Conservation (phyloP, 2,113 vertebrate genomes). For the Oncorhynchus kisutch region DNA sequence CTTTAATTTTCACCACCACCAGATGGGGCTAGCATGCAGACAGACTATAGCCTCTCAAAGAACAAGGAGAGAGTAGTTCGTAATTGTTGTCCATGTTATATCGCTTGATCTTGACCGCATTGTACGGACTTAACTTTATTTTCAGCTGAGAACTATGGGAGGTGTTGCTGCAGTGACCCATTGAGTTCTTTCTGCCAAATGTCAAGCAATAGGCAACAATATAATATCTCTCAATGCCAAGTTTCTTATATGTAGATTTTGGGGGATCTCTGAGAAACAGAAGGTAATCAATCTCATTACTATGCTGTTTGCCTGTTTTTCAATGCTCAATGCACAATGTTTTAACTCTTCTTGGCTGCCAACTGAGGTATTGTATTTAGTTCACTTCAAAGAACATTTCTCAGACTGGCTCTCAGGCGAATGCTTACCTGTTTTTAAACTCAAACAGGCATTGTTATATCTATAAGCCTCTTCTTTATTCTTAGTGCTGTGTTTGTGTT, state of each 20-base stretch:
- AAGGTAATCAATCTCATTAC: constrained; percentile 40
- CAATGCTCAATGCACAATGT: too few species aligned
- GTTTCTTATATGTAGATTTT: constrained; percentile 40
- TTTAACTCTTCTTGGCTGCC: too few species aligned
- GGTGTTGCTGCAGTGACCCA: constrained; percentile 28
- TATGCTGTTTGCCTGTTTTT: too few species aligned
- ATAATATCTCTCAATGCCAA: constrained; percentile 47
- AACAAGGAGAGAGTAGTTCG: neutral
- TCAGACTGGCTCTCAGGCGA: neutral
- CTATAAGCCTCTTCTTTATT: constrained; percentile 9
- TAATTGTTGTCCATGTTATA: neutral
- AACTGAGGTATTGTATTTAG: neutral
- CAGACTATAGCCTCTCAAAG: neutral
- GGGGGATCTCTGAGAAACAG: constrained; percentile 41
- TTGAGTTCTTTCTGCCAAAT: constrained; percentile 36
- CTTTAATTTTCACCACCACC: constrained; percentile 31
- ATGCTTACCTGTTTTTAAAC: constrained; percentile 24
- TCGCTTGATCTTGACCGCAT: neutral
- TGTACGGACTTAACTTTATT: neutral
- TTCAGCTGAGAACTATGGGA: neutral
- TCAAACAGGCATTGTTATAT: constrained; percentile 4
- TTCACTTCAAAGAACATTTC: neutral
- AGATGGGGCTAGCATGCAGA: constrained; percentile 57
- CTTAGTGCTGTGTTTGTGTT: neutral
- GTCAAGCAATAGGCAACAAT: constrained; percentile 44